These are phyloP conservation scores for Strix uralensis DNA, from an alignment of 2,113 vertebrate species.

Conservation along the genomic window DNA sequence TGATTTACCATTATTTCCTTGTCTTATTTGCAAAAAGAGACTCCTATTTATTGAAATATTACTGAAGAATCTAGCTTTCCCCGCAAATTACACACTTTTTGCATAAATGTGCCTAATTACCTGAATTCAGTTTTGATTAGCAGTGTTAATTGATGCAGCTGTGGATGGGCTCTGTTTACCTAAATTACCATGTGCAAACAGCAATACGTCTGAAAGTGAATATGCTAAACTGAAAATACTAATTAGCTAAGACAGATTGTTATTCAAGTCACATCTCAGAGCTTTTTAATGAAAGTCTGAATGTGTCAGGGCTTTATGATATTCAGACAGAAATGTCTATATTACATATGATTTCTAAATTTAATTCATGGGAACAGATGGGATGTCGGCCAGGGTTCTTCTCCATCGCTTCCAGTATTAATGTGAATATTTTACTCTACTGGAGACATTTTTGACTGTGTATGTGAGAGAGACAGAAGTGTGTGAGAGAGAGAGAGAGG, in stretches of 20 bases:
- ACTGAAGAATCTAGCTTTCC: constrained; percentile 76
- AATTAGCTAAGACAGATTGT: constrained; percentile 85
- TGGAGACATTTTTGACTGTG: constrained; percentile 33
- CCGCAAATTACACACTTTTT: constrained; percentile 82
- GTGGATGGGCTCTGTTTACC: constrained; percentile 86
- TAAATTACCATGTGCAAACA: constrained; percentile 89
- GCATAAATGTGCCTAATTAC: constrained; percentile 88
- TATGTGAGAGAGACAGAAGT: neutral
- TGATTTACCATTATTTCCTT: constrained; percentile 67
- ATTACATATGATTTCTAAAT: constrained; percentile 84
- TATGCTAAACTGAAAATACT: constrained; percentile 87
- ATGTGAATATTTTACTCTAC: constrained; percentile 68
- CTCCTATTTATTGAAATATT: constrained; percentile 79
- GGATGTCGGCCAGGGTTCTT: constrained; percentile 69
- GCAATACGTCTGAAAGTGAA: constrained; percentile 85
- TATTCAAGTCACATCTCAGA: constrained; percentile 83
- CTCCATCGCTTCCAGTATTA: constrained; percentile 70
- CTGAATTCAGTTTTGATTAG: constrained; percentile 90
- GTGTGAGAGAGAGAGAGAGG: neutral
- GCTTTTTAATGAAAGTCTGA: constrained; percentile 83
- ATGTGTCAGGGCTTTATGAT: constrained; percentile 79
- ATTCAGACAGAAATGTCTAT: constrained; percentile 82
- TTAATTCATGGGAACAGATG: constrained; percentile 82
- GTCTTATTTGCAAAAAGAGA: constrained; percentile 72
- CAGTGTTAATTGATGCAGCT: constrained; percentile 89